Percentiles rank a stretch among this genome's conserved stretches.
These are phyloP conservation scores for Drosophila pachea DNA, from an alignment of 1,140 invertebrate genomes.

Conservation along the genomic window DNA sequence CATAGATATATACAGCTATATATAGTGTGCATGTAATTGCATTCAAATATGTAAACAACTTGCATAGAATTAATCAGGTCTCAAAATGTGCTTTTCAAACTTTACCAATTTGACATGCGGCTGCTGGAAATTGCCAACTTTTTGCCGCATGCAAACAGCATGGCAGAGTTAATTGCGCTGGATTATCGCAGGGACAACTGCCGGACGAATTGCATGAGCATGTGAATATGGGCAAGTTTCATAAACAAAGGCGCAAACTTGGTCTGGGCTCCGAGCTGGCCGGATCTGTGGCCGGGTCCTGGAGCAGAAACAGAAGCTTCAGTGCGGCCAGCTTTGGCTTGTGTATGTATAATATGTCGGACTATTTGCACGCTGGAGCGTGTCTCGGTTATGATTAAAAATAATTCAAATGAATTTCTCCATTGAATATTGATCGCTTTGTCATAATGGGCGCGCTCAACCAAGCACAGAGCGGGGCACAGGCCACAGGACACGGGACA, in stretches of 20 bases:
- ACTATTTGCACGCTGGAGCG: too few species aligned
- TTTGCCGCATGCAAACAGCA: conserved; percentile 11
- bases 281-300: conserved; percentile 15
- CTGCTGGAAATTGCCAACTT: conserved; percentile 2
- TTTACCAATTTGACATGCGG: conserved; percentile 5
- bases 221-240: conserved; percentile 50
- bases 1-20: too few species aligned
- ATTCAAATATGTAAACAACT: conserved; percentile 25
- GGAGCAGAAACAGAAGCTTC: neutral
- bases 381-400: too few species aligned
- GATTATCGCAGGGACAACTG: neutral
- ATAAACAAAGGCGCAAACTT: conserved; percentile 65
- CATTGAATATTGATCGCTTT: neutral
- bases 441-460: neutral
- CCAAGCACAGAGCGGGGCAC: neutral
- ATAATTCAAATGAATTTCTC: neutral
- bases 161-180: conserved; percentile 20
- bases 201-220: conserved; percentile 34
- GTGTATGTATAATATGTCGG: too few species aligned
- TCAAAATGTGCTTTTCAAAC: neutral
- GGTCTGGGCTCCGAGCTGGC: conserved; percentile 1
- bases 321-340: neutral
- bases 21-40: too few species aligned
- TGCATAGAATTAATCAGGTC: too few species aligned
- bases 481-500: conserved; percentile 12